Evolutionary conservation across 2,797 vertebrate species (phyloP).

Genomic region (Delichon dasypus): DNA sequence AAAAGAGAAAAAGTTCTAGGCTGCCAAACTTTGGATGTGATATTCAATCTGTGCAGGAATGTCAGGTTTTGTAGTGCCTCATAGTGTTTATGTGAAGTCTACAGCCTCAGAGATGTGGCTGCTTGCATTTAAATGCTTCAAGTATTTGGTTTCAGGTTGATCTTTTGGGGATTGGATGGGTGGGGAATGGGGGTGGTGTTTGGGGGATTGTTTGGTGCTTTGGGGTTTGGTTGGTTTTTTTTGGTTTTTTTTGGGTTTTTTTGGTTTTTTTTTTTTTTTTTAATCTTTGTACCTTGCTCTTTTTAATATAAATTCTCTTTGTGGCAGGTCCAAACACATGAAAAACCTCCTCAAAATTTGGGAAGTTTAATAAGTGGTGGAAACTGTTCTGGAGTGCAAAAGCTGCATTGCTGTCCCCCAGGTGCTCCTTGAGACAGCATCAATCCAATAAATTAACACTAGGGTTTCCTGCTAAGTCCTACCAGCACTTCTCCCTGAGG

Average conservation of each 20-base stretch:
- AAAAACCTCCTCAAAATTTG: not conserved
- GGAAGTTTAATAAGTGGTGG: not conserved
- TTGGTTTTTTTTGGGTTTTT: too few relatives aligned
- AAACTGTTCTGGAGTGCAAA: not conserved
- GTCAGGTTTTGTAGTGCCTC: not conserved
- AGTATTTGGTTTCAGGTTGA: not conserved
- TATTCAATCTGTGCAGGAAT: too few relatives aligned
- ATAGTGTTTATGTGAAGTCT: not conserved
- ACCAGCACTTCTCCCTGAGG: not conserved
- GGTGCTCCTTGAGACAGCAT: not conserved
- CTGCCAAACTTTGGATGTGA: too few relatives aligned
- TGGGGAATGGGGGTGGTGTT: fast-evolving
- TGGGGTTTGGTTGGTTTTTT: not conserved
- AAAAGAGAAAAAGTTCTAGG: not conserved
- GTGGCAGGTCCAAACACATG: not conserved
- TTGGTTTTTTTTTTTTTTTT: too few relatives aligned
- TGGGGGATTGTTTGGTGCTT: not conserved
- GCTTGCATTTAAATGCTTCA: not conserved
- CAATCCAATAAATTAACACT: fast-evolving
- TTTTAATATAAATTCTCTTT: not conserved
- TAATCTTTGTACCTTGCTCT: not conserved
- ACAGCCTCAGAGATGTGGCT: not conserved
- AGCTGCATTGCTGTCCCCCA: not conserved
- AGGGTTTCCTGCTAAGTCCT: not conserved
- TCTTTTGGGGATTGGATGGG: fast-evolving